Evolutionary conservation across 2,113 vertebrate species (phyloP), one percentile per base, ranked within the genome.

Genomic region (Nannospalax galili): DNA sequence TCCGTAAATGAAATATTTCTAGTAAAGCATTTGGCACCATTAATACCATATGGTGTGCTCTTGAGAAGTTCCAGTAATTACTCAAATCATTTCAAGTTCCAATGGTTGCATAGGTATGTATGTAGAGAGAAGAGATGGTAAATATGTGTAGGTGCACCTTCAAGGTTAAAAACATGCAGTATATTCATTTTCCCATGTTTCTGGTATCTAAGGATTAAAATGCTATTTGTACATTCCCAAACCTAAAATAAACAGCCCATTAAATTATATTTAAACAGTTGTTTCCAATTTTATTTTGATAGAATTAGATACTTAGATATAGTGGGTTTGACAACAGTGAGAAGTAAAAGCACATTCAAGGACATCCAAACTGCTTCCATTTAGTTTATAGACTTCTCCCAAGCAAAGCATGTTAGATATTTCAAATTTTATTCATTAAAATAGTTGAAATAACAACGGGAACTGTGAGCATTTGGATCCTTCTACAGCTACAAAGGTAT

Each of bases 1-100:
- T 90, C 70, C 75, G 11, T 80, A 37, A 90, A 72, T 88, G 70
- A 91, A 92, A 84, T 67, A 69, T 30, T 48, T 85, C 22, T 88
- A 74, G 88, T 77, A 77, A 65, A 77, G 1, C 48, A 52, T 52
- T 52, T 52, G n/a, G n/a, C n/a, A 22, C 24, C 30, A 67, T 6
- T 75, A 78, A 96, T 78, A 42, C 16, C 7, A 77, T 6, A 9
- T 1, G 40, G 19, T 1, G 70, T 4, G 58, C 10, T 45, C 56
- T 88, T 69, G 35, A 78, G 22, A 67, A 70, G 32, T 88, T 84
- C 60, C 30, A 17, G n/a, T 35, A 72, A 32, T 14, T 56, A 81
- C 10, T 90, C 16, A 40, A 26, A 74, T 79, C 6, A 81, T 37
- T 91, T 89, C 15, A 90, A 72, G 84, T 92, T 87, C 37, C 4